Evolutionary conservation across 2,113 vertebrate species (phyloP).

Genomic region (Tamias sibiricus): DNA sequence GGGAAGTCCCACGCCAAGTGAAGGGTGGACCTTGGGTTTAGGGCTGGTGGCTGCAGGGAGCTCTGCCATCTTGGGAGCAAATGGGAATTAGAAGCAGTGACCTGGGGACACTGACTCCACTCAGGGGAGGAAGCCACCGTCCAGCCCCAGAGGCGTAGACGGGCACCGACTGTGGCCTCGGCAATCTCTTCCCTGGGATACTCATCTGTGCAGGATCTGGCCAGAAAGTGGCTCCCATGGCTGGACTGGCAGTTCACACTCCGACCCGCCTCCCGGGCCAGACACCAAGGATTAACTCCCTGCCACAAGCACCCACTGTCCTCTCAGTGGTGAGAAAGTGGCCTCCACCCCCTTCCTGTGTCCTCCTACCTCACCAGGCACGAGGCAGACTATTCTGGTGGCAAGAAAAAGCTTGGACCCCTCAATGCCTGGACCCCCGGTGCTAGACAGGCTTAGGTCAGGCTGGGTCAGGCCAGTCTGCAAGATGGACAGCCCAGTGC

Average conservation of each 20-base stretch:
- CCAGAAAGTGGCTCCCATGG: neutral
- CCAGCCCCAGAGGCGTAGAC: neutral
- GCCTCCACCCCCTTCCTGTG: too few species aligned
- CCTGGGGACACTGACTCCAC: neutral
- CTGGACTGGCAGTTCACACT: neutral
- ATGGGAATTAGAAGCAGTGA: neutral
- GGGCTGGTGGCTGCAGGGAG: neutral
- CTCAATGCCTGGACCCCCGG: neutral
- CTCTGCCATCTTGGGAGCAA: neutral
- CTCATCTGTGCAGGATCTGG: neutral
- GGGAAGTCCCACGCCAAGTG: neutral
- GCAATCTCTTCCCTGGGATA: neutral
- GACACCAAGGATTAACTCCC: neutral
- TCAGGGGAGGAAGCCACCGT: neutral
- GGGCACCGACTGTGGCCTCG: fast-evolving
- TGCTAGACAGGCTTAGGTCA: neutral
- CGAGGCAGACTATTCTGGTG: neutral
- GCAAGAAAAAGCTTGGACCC: neutral
- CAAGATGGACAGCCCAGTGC: neutral
- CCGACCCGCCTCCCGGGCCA: neutral
- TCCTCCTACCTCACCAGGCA: neutral
- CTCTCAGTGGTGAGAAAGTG: too few species aligned
- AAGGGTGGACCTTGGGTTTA: neutral
- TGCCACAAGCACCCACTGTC: too few species aligned
- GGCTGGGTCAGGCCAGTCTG: neutral